These are phyloP conservation scores for Perccottus glenii DNA, from an alignment of 2,113 vertebrate genomes.

Conservation along the genomic window DNA sequence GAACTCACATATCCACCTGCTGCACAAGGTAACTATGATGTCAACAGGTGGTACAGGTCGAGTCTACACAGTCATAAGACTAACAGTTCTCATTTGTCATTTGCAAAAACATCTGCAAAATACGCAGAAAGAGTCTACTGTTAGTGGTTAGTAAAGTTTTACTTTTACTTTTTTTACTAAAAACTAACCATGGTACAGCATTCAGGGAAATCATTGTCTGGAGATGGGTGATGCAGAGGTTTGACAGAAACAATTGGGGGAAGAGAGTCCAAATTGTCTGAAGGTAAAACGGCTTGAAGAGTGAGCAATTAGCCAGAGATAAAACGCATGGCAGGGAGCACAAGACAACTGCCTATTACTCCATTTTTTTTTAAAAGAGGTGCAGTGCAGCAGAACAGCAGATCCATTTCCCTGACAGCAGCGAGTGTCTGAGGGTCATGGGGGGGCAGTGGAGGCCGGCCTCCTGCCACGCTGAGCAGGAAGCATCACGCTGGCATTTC, in stretches of 20 bases:
- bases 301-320: slow-evolving; percentile 66
- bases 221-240: slow-evolving; percentile 25
- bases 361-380: slow-evolving; percentile 43
- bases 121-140: too few species aligned
- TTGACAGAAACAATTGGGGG: slow-evolving; percentile 11
- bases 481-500: slow-evolving; percentile 67
- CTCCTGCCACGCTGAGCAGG: slow-evolving; percentile 61
- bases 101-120: too few species aligned
- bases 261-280: slow-evolving; percentile 40
- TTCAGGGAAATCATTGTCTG: too few species aligned
- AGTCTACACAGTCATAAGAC: too few species aligned
- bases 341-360: slow-evolving; percentile 71
- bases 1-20: too few species aligned
- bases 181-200: too few species aligned
- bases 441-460: slow-evolving; percentile 54
- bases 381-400: slow-evolving; percentile 39
- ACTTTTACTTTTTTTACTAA: too few species aligned
- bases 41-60: too few species aligned
- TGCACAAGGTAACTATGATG: too few species aligned
- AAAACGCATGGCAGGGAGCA: slow-evolving; percentile 62
- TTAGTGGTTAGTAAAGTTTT: too few species aligned
- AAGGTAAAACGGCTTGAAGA: slow-evolving; percentile 36
- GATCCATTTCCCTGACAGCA: slow-evolving; percentile 67
- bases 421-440: slow-evolving; percentile 64
- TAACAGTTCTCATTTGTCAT: too few species aligned